Evolutionary conservation across 2,797 vertebrate genomes (phyloP).

Genomic region (Malurus leucopterus): DNA sequence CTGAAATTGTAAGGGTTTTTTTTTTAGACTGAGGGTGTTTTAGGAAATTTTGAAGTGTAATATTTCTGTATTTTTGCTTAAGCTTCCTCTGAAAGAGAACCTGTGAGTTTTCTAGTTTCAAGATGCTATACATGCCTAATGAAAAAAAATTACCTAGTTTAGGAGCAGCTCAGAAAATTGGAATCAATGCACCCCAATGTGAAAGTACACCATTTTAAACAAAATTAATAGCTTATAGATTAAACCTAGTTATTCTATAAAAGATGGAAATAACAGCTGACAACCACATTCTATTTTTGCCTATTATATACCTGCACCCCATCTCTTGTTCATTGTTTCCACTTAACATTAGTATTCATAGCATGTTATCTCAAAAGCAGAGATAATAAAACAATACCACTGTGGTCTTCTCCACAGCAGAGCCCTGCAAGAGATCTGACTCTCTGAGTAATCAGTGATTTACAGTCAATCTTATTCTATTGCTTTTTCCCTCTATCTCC

Average conservation of each 20-base stretch:
- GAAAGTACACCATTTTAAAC: neutral
- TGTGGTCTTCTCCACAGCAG: slow-evolving; percentile 8
- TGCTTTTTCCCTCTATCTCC: neutral
- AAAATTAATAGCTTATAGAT: neutral
- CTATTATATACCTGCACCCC: neutral
- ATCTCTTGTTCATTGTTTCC: neutral
- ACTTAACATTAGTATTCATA: slow-evolving; percentile 36
- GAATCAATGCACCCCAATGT: neutral
- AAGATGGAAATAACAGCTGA: neutral
- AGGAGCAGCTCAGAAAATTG: neutral
- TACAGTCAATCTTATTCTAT: slow-evolving; percentile 21
- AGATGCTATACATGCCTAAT: neutral
- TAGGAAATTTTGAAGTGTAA: neutral
- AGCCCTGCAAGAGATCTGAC: slow-evolving; percentile 7
- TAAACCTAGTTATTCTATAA: neutral
- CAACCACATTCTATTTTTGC: neutral
- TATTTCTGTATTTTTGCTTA: neutral
- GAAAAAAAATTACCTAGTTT: neutral
- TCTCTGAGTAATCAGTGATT: slow-evolving; percentile 1
- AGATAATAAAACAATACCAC: slow-evolving; percentile 37
- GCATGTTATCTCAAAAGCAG: neutral
- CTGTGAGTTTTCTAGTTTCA: neutral
- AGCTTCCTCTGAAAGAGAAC: neutral
- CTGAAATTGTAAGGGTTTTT: rapidly evolving
- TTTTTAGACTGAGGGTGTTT: rapidly evolving